These are phyloP conservation scores for Meteorus colon DNA, from an alignment of 2,888 invertebrate genomes.

Conservation along the genomic window DNA sequence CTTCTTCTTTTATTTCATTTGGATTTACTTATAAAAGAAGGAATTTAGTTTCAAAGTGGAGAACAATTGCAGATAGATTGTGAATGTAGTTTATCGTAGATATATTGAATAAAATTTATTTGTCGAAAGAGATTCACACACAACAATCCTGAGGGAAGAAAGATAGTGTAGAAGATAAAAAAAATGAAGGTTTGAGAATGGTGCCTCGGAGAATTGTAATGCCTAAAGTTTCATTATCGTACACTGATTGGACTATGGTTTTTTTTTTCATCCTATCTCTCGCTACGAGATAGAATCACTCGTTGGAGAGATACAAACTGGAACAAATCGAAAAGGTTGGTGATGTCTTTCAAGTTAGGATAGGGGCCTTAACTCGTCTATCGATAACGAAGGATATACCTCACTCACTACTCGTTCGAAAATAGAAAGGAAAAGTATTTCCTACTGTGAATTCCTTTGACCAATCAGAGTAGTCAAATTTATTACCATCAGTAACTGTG, in stretches of 20 bases:
- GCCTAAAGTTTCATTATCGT: conserved; percentile 10
- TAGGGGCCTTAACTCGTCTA: conserved; percentile 22
- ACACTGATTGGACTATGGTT: not conserved
- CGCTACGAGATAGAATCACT: conserved; percentile 17
- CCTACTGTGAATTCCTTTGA: not conserved
- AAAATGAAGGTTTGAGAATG: not conserved
- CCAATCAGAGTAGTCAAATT: conserved; percentile 12
- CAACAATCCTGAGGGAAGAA: not conserved
- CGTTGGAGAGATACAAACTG: conserved; percentile 18
- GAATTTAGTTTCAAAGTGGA: not conserved
- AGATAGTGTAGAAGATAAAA: conserved; percentile 10
- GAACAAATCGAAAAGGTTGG: conserved; percentile 6
- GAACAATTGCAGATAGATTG: not conserved
- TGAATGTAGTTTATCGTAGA: not conserved
- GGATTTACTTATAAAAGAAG: not conserved
- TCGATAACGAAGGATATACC: conserved; percentile 43
- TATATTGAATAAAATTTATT: not conserved
- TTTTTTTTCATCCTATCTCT: not conserved
- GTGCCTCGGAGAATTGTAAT: not conserved
- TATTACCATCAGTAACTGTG: not conserved
- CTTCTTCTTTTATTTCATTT: not conserved
- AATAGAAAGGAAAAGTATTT: not conserved
- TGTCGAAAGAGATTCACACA: not conserved
- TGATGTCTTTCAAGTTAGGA: not conserved
- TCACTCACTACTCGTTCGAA: conserved; percentile 38